Evolutionary conservation across 2,113 vertebrate species (phyloP), one percentile per base, ranked within the genome.

Genomic region (Antigone vipio): DNA sequence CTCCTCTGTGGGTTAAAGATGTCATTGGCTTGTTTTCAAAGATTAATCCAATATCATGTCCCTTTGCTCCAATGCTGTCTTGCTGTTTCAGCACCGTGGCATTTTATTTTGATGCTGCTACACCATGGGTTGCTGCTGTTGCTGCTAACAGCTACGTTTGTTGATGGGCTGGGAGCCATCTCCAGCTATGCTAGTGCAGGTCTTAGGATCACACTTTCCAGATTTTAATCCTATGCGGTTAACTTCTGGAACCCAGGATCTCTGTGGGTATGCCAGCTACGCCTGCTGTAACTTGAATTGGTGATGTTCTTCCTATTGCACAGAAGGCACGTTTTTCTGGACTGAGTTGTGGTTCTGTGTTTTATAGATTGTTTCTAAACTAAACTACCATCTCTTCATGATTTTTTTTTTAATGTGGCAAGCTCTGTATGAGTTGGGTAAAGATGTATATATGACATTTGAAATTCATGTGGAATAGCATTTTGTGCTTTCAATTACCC

Each of bases 321-420:
- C 76, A 67, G 68, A 55, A 58, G 18, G 72, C 17, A 29, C 34
- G 58, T 35, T 90, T 66, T 86, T 71, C 91, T 80, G 85, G 55
- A 50, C 59, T 27, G 52, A 81, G 24, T 8, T 71, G 83, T 30
- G 64, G 68, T 77, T 89, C 56, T 66, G 60, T 38, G 45, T 74
- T 66, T 35, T 81, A 59, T n/a, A 77, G 66, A 52, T 84, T 29
- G 50, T 55, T 95, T 89, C 72, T 52, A 72, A 93, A 55, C 29
- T 63, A n/a, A 77, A 49, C 15, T 69, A 59, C n/a, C 9, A 56
- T 1, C 0, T 1, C 42, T 45, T 66, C 45, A 7, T 0, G 0
- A 3, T 64, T 79, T 27, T 13, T 45, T 73, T 60, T 59, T 23
- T 50, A 24, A 59, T 5, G 11, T 62, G 53, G 34, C 40, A 79